Conservation (phyloP, 1,140 invertebrate species). For the Brachionus sp. region DNA sequence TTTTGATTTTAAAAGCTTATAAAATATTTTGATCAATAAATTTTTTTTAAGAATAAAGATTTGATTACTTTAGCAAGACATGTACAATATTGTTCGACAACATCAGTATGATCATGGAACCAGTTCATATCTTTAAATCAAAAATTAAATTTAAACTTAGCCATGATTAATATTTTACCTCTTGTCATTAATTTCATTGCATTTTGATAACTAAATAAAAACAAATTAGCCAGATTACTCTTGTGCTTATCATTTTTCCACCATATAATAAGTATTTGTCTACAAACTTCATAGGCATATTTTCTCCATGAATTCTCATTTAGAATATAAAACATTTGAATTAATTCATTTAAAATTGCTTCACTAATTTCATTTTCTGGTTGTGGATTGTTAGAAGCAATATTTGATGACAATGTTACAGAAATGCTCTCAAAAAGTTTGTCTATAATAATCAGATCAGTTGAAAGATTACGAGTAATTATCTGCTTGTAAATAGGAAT, state of each 20-base stretch:
- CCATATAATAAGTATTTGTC: conserved; percentile 44
- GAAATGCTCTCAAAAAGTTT: conserved; percentile 44
- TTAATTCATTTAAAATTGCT: conserved; percentile 24
- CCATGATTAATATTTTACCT: neutral
- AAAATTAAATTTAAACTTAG: neutral
- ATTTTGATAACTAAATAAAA: neutral
- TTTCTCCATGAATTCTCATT: conserved; percentile 40
- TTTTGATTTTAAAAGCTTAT: conserved; percentile 39
- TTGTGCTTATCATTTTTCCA: conserved; percentile 41
- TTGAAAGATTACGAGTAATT: conserved; percentile 33
- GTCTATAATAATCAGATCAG: conserved; percentile 36
- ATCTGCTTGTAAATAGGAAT: conserved; percentile 45
- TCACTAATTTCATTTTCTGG: conserved; percentile 21
- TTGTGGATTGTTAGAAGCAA: neutral
- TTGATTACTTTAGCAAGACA: conserved; percentile 17
- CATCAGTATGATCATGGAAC: conserved; percentile 45
- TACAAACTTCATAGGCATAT: conserved; percentile 37
- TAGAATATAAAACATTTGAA: conserved; percentile 43
- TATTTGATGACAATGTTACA: conserved; percentile 35
- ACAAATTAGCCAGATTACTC: neutral
- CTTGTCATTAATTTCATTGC: conserved; percentile 38
- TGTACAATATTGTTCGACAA: conserved; percentile 43
- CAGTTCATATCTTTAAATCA: conserved; percentile 36
- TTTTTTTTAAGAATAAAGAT: neutral
- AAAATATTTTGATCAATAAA: neutral